A percentile compares a stretch with the other conserved stretches of the same genome.
These are phyloP conservation scores for Cyphomyrus discorhynchus DNA, from an alignment of 2,113 vertebrate species.

Conservation along the genomic window DNA sequence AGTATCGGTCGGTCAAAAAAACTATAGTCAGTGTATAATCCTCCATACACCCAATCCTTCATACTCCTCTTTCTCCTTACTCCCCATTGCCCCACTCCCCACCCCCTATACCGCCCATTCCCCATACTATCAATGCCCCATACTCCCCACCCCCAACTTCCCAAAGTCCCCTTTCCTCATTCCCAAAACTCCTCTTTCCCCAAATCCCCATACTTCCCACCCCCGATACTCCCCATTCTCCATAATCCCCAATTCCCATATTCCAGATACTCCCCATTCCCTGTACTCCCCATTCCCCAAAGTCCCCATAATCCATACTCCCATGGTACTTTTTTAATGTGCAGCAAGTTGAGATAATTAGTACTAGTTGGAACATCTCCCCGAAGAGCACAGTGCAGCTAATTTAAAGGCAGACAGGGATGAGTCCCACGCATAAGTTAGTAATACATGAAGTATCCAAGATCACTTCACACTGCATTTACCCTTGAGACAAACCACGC, in stretches of 20 bases:
- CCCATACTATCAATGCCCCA: too few species aligned
- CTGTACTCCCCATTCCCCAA: neutral
- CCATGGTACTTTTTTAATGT: neutral
- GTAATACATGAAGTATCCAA: neutral
- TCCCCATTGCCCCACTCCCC: neutral
- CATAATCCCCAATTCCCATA: too few species aligned
- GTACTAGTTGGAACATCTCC: neutral
- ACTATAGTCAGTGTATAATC: neutral
- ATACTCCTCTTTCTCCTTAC: neutral
- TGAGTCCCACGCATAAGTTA: neutral
- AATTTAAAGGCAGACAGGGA: neutral
- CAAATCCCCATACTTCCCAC: neutral
- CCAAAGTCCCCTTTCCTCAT: too few species aligned
- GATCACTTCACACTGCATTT: conserved; percentile 1
- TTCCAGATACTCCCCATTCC: too few species aligned
- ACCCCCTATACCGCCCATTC: neutral
- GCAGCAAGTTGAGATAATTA: neutral
- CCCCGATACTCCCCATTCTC: too few species aligned
- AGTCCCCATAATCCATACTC: neutral
- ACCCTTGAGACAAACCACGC: neutral
- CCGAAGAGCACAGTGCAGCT: neutral
- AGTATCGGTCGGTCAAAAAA: neutral
- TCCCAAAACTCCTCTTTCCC: neutral
- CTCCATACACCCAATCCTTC: neutral
- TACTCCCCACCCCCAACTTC: neutral